Evolutionary conservation across 2,888 invertebrate species (phyloP).

Genomic region (Acanthacorydalis orientalis): DNA sequence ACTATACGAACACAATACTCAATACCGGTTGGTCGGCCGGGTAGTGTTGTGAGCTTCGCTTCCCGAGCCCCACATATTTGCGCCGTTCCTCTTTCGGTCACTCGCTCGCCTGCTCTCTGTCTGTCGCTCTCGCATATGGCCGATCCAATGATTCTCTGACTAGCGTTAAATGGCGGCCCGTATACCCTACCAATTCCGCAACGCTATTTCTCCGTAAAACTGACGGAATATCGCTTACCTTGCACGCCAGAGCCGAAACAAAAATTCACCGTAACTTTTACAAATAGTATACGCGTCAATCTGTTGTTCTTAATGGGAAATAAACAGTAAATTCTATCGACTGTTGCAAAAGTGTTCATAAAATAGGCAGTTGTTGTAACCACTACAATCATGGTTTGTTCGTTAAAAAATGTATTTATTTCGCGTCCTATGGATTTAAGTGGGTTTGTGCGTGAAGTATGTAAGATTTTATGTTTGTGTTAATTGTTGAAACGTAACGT

Average conservation of each 20-base stretch:
- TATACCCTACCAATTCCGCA: neutral
- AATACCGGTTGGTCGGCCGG: constrained; percentile 2
- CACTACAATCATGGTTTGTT: no score
- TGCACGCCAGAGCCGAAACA: neutral
- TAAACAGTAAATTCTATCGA: no score
- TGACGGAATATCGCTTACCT: neutral
- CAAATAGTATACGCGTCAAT: no score
- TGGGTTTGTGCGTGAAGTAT: no score
- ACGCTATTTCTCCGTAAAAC: neutral
- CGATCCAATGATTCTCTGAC: constrained; percentile 1
- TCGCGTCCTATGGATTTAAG: no score
- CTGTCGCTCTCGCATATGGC: constrained; percentile 7
- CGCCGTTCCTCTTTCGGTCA: constrained; percentile 7
- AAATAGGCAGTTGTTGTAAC: no score
- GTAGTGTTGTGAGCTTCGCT: constrained; percentile 1
- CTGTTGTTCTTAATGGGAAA: no score
- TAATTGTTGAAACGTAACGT: no score
- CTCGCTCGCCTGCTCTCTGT: constrained; percentile 5
- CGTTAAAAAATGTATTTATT: no score
- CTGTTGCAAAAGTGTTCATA: no score
- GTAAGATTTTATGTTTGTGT: no score
- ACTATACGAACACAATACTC: neutral
- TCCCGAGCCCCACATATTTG: constrained; percentile 10
- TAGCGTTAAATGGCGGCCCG: constrained; percentile 2
- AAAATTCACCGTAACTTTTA: neutral